phyloP scores from a whole-genome alignment of 2,797 vertebrate species.

The Chiroxiphia lanceolata region DNA sequence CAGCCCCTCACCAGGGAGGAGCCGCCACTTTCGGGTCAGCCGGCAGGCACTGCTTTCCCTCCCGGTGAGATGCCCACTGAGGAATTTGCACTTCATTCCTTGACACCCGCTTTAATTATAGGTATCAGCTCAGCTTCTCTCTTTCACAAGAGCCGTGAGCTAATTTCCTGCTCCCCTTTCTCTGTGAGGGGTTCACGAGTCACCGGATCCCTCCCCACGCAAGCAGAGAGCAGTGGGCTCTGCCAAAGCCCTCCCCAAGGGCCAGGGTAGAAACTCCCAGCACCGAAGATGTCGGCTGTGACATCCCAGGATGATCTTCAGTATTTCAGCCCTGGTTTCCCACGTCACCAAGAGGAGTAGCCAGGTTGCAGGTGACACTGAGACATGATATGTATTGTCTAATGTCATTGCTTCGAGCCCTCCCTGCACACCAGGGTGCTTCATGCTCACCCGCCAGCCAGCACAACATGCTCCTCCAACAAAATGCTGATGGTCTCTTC shows the following conservation, averaged over 20 bases:
- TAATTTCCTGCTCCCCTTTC: slow-evolving; percentile 12
- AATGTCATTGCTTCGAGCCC: background rate
- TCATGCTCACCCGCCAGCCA: background rate
- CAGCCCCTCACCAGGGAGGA: background rate
- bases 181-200: background rate
- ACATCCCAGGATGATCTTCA: background rate
- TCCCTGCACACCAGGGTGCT: background rate
- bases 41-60: background rate
- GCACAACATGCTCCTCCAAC: background rate
- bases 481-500: background rate
- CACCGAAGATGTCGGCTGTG: rapidly evolving
- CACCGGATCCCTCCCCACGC: background rate
- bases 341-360: background rate
- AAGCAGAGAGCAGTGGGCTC: background rate
- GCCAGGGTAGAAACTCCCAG: background rate
- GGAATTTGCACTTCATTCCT: slow-evolving; percentile 43
- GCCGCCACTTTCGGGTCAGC: background rate
- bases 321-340: background rate
- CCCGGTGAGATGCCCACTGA: background rate
- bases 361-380: background rate
- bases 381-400: rapidly evolving
- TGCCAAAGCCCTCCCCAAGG: background rate
- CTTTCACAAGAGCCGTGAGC: slow-evolving; percentile 33
- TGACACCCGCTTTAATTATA: slow-evolving; percentile 53
- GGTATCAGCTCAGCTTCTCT: background rate